A percentile compares a stretch with the other conserved stretches of the same genome.
Conservation (phyloP, 2,888 invertebrate species). For the Anoplius nigerrimus region DNA sequence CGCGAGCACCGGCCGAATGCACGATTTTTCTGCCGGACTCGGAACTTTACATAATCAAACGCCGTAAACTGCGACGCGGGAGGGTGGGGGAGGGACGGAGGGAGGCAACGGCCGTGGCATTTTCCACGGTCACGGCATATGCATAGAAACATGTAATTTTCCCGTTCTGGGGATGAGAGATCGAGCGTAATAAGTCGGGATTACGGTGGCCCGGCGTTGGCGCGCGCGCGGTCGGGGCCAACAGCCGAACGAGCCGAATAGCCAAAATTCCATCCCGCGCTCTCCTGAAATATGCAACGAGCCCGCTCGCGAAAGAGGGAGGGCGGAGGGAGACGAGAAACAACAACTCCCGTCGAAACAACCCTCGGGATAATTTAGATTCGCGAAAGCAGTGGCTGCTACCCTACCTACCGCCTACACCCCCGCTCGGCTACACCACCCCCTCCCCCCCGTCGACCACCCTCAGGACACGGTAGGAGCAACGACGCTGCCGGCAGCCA, state of each 20-base stretch:
- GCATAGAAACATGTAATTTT: conserved; percentile 8
- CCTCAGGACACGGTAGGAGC: conserved; percentile 23
- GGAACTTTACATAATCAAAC: too few relatives aligned
- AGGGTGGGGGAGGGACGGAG: too few relatives aligned
- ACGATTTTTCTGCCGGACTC: too few relatives aligned
- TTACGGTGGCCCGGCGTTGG: neutral
- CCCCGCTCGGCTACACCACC: too few relatives aligned
- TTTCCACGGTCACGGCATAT: neutral
- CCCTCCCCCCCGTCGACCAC: too few relatives aligned
- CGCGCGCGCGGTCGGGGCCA: neutral
- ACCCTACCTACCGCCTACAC: too few relatives aligned
- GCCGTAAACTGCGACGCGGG: too few relatives aligned
- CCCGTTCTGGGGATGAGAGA: neutral
- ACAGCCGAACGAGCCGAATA: conserved; percentile 19
- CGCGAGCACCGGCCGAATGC: too few relatives aligned
- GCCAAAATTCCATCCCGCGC: conserved; percentile 21
- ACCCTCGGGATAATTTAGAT: conserved; percentile 65
- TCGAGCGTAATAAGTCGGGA: conserved; percentile 8
- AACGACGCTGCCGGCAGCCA: conserved; percentile 33
- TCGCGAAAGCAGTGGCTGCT: conserved; percentile 43
- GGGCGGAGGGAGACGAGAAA: neutral
- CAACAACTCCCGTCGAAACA: conserved; percentile 44
- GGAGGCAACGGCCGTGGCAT: too few relatives aligned
- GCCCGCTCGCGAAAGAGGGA: conserved; percentile 22
- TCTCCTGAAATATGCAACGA: conserved; percentile 54